Evolutionary conservation across 2,888 invertebrate species (phyloP).

Genomic region (Chrysolina americana): DNA sequence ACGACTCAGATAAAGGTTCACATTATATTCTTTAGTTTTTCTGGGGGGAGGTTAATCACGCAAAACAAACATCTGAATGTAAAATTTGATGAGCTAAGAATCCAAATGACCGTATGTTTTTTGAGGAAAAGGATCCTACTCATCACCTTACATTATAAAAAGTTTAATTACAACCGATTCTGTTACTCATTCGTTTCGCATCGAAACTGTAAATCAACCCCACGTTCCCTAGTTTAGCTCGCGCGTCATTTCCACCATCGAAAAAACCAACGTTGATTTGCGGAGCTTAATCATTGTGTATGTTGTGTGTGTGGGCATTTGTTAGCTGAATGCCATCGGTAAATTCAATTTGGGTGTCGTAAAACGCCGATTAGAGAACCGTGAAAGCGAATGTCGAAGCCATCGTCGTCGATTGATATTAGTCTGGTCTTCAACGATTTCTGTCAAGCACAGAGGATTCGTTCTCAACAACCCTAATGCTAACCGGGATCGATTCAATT

Average conservation of each 20-base stretch:
- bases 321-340: conserved; percentile 34
- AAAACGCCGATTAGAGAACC: conserved; percentile 44
- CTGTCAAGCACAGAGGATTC: neutral
- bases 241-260: conserved; percentile 1
- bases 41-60: too few relatives aligned
- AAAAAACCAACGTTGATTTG: conserved; percentile 7
- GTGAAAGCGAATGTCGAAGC: conserved; percentile 47
- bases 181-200: too few relatives aligned
- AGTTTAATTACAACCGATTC: too few relatives aligned
- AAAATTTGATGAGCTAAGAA: too few relatives aligned
- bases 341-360: conserved; percentile 52
- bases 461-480: neutral
- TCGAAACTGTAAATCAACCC: neutral
- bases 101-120: too few relatives aligned
- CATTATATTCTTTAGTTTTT: too few relatives aligned
- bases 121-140: too few relatives aligned
- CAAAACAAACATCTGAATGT: too few relatives aligned
- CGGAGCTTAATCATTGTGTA: conserved; percentile 3
- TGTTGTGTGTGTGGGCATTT: conserved; percentile 40
- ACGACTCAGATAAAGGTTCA: too few relatives aligned
- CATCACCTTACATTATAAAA: too few relatives aligned
- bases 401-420: neutral
- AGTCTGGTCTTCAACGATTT: neutral
- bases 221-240: neutral
- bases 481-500: neutral